phyloP scores from a whole-genome alignment of 2,113 vertebrate species.

The Suncus etruscus region DNA sequence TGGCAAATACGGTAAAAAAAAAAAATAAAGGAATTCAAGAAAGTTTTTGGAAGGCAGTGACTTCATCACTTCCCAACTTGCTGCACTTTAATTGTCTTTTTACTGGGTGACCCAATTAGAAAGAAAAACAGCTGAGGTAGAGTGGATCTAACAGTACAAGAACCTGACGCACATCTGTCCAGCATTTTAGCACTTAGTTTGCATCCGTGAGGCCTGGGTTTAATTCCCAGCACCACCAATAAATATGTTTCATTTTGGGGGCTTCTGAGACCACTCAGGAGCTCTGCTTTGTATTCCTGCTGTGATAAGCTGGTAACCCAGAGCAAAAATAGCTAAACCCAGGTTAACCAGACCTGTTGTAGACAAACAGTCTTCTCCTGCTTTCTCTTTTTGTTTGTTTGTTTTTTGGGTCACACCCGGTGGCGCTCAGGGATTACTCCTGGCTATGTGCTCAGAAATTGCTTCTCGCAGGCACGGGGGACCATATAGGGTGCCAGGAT shows the following conservation, averaged over 20 bases:
- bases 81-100: slow-evolving; percentile 31
- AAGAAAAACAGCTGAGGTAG: slow-evolving; percentile 2
- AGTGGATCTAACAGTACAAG: not conserved
- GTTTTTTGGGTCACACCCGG: no score
- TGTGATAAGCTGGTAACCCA: not conserved
- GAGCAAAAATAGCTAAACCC: not conserved
- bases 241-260: not conserved
- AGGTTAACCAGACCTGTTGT: not conserved
- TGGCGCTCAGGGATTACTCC: no score
- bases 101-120: not conserved
- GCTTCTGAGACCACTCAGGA: slow-evolving; percentile 26
- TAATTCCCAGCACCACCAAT: no score
- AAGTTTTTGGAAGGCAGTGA: slow-evolving; percentile 3
- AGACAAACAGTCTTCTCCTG: not conserved
- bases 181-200: no score
- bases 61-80: not conserved
- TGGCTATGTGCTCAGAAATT: no score
- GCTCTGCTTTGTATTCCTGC: not conserved
- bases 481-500: no score
- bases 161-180: no score
- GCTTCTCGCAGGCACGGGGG: no score
- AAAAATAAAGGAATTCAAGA: not conserved
- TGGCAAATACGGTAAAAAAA: no score
- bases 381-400: not conserved
- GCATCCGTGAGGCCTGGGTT: no score